These are phyloP conservation scores for Sebastes flavidus DNA, from an alignment of 2,797 vertebrate genomes.

Conservation along the genomic window DNA sequence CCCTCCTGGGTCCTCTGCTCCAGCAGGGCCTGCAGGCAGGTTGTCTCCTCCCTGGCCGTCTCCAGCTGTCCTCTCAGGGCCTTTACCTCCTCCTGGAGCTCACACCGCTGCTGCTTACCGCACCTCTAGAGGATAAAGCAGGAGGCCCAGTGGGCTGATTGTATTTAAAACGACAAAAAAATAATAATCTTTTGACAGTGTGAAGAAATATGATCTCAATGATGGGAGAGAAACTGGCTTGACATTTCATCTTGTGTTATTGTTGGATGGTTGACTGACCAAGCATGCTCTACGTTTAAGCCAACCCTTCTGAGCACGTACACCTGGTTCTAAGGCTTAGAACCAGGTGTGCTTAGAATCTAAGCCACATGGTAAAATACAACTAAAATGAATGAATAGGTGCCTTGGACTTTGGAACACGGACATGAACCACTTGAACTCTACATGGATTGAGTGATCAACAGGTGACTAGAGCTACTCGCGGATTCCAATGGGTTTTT, in stretches of 20 bases:
- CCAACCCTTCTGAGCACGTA: background rate
- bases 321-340: background rate
- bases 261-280: background rate
- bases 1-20: conserved; percentile 76
- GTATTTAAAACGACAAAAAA: background rate
- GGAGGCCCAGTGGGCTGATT: background rate
- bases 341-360: too few species aligned
- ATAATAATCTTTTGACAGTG: background rate
- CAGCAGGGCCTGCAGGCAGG: conserved; percentile 63
- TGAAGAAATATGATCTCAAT: conserved; percentile 1
- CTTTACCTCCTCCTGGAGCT: conserved; percentile 72
- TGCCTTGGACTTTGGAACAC: background rate
- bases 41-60: conserved; percentile 73
- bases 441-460: background rate
- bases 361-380: background rate
- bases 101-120: conserved; percentile 73
- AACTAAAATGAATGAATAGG: background rate
- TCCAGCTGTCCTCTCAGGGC: conserved; percentile 73
- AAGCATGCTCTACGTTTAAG: background rate
- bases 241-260: background rate
- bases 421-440: background rate
- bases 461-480: background rate
- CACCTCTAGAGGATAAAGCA: conserved; percentile 69
- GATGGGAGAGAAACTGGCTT: background rate
- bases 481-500: background rate